These are phyloP conservation scores for Callyntrura guangdongensis DNA, from an alignment of 2,888 invertebrate genomes.

Conservation along the genomic window DNA sequence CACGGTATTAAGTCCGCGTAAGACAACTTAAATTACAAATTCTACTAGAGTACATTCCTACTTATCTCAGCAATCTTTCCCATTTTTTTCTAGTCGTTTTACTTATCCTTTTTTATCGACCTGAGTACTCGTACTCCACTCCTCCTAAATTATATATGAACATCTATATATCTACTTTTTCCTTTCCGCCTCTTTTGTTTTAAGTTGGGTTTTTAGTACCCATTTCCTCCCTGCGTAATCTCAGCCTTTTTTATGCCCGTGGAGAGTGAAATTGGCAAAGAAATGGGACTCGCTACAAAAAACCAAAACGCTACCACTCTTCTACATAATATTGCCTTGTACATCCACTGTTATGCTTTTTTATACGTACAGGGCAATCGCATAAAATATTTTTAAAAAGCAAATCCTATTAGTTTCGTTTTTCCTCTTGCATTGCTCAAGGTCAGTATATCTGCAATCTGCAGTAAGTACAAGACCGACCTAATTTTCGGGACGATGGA, in stretches of 20 bases:
- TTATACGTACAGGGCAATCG: background rate
- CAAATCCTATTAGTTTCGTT: background rate
- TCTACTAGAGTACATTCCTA: no score
- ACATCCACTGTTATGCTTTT: background rate
- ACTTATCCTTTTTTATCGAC: conserved; percentile 14
- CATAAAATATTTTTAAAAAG: conserved; percentile 25
- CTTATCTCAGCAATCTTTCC: no score
- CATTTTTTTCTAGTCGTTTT: background rate
- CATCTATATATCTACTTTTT: background rate
- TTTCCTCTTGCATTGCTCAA: conserved; percentile 15
- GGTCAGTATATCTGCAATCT: conserved; percentile 8
- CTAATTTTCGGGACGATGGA: background rate
- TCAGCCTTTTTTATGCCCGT: no score
- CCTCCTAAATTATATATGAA: no score
- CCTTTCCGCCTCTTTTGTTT: background rate
- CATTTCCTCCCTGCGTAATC: background rate
- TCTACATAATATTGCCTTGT: background rate
- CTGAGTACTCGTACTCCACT: no score
- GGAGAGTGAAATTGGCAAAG: conserved; percentile 40
- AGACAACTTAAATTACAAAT: no score
- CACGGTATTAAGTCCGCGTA: conserved; percentile 2
- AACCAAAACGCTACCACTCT: background rate
- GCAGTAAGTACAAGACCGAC: background rate
- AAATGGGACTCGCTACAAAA: no score
- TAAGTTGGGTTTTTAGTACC: background rate